Conservation (phyloP, 2,797 vertebrate genomes). For the Selene dorsalis region DNA sequence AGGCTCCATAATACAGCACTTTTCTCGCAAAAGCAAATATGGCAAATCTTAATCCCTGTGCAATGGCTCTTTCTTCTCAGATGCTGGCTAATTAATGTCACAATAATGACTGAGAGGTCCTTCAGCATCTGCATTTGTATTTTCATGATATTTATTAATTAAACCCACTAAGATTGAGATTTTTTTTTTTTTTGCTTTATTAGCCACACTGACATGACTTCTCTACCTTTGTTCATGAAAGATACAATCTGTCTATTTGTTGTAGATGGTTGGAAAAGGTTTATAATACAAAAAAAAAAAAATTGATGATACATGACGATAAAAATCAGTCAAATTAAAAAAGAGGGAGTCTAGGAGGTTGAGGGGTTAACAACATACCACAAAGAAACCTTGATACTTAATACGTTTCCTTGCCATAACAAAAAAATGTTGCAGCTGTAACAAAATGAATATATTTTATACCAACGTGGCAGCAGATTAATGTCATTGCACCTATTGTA, state of each 20-base stretch:
- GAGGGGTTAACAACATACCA: background rate
- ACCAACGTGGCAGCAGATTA: constrained; percentile 4
- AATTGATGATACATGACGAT: background rate
- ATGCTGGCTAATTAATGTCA: constrained; percentile 70
- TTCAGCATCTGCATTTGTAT: constrained; percentile 66
- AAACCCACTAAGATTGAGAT: constrained; percentile 36
- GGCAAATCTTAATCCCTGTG: constrained; percentile 70
- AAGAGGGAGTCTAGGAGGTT: background rate
- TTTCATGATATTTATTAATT: constrained; percentile 40
- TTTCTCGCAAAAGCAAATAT: constrained; percentile 72
- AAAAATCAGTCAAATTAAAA: background rate
- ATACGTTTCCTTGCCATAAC: background rate
- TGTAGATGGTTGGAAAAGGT: background rate
- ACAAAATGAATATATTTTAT: background rate
- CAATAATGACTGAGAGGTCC: constrained; percentile 62
- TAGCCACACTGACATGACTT: constrained; percentile 13
- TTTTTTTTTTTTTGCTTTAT: constrained; percentile 14
- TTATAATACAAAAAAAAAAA: background rate
- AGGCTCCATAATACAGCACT: constrained; percentile 65
- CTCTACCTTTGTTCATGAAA: constrained; percentile 4
- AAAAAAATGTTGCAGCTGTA: background rate
- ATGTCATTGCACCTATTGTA: background rate
- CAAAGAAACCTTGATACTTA: background rate
- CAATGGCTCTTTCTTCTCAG: constrained; percentile 57
- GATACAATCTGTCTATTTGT: background rate